Evolutionary conservation across 2,113 vertebrate species (phyloP).

Genomic region (Solenodon paradoxus): DNA sequence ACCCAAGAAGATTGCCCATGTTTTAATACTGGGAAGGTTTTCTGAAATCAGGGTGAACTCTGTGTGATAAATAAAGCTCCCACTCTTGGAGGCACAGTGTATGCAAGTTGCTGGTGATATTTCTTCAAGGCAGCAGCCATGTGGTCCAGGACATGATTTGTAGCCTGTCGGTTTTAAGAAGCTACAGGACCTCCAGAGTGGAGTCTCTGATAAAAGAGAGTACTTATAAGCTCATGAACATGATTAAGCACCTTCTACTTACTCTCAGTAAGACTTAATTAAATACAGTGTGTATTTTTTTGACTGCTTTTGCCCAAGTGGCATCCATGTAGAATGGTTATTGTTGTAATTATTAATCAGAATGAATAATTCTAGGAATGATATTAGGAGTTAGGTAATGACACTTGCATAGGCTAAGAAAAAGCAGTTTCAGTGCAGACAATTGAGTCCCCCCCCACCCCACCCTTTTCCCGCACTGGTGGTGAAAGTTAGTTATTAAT

Average conservation of each 20-base stretch:
- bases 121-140: neutral
- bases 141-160: neutral
- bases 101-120: neutral
- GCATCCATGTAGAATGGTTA: conserved; percentile 6
- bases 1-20: neutral
- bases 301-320: neutral
- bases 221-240: neutral
- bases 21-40: neutral
- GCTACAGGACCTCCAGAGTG: neutral
- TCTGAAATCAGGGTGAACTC: neutral
- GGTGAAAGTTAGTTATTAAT: neutral
- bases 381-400: conserved; percentile 9
- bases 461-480: neutral
- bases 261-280: conserved; percentile 57
- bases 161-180: conserved; percentile 11
- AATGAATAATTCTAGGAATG: conserved; percentile 35
- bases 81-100: neutral
- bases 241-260: conserved; percentile 53
- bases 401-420: neutral
- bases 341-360: conserved; percentile 30
- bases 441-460: neutral
- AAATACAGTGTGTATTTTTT: conserved; percentile 24
- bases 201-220: conserved; percentile 37
- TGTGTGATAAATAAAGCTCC: neutral
- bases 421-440: neutral